These are phyloP conservation scores for Leiothrix lutea DNA, from an alignment of 2,113 vertebrate genomes.

Conservation along the genomic window DNA sequence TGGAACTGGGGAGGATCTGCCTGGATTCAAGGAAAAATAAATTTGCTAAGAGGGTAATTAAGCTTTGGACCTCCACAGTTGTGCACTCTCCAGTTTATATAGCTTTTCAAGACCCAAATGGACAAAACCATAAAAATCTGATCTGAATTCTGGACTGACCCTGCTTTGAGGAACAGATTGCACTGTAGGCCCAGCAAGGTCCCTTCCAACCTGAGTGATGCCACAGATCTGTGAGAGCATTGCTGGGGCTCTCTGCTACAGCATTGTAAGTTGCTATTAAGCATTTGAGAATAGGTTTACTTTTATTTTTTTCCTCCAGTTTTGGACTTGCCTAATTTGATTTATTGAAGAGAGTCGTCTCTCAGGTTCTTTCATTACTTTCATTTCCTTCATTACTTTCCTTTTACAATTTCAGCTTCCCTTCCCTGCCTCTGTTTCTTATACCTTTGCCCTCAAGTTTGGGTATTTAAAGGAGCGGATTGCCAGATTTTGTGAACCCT, in stretches of 20 bases:
- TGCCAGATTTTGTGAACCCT: background rate
- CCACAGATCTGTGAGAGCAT: rapidly evolving
- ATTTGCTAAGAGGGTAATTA: background rate
- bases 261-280: background rate
- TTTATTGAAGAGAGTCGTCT: background rate
- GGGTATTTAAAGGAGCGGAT: background rate
- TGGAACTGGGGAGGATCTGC: background rate
- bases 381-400: background rate
- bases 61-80: background rate
- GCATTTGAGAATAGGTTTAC: background rate
- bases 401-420: background rate
- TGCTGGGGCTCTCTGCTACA: background rate
- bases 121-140: background rate
- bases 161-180: background rate
- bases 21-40: background rate
- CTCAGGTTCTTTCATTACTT: background rate
- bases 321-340: background rate
- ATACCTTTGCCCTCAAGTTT: background rate
- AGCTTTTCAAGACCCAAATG: background rate
- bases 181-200: background rate
- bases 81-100: background rate
- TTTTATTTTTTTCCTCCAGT: background rate
- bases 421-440: background rate
- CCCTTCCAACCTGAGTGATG: background rate
- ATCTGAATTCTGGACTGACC: background rate